A percentile compares a stretch with the other conserved stretches of the same genome.
Evolutionary conservation across 1,140 invertebrate species (phyloP).

Genomic region (Aphaenogaster rudis): DNA sequence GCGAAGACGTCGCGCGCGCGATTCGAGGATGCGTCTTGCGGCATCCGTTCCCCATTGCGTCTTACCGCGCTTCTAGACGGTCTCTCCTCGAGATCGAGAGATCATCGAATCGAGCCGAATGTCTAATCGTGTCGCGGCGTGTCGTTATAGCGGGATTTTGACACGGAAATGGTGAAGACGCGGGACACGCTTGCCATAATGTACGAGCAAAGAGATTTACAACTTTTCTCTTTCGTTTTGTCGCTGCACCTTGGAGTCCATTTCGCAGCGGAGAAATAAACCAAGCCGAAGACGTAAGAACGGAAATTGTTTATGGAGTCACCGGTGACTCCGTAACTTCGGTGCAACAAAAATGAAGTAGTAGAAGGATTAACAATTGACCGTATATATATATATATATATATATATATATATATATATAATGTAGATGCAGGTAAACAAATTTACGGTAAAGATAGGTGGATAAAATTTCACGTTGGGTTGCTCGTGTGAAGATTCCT

Average conservation of each 20-base stretch:
- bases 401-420: not conserved
- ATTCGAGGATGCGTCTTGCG: constrained; percentile 3
- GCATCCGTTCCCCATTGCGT: constrained; percentile 7
- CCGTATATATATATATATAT: not conserved
- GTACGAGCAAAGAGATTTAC: not conserved
- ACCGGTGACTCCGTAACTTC: not conserved
- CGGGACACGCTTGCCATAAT: not conserved
- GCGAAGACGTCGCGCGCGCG: not conserved
- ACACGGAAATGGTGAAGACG: not conserved
- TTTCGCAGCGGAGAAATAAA: not conserved
- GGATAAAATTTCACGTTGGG: constrained; percentile 35
- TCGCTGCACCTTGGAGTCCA: not conserved
- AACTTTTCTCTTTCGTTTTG: not conserved
- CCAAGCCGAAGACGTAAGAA: not conserved
- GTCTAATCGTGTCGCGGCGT: not conserved
- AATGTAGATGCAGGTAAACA: constrained; percentile 8
- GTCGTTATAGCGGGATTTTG: not conserved
- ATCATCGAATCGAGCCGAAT: not conserved
- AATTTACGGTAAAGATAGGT: constrained; percentile 34
- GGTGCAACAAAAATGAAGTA: not conserved
- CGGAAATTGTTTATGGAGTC: not conserved
- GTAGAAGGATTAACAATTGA: constrained; percentile 19
- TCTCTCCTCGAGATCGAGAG: not conserved
- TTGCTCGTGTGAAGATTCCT: constrained; percentile 37
- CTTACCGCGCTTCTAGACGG: no score